These are phyloP conservation scores for Orchesellides sinensis DNA, from an alignment of 2,888 invertebrate species.

Conservation along the genomic window DNA sequence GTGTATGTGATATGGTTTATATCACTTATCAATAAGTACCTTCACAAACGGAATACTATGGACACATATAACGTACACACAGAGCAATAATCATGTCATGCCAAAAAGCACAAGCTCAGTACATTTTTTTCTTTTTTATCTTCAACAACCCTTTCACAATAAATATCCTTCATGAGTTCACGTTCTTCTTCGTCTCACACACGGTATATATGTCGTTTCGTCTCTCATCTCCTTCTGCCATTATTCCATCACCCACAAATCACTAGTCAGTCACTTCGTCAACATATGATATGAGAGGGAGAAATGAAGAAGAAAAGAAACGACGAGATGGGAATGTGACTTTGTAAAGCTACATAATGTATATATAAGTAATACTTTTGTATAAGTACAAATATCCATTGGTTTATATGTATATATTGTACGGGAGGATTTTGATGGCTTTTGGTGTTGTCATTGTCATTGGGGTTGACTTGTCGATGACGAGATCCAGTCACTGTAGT, in stretches of 20 bases:
- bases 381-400: too few relatives aligned
- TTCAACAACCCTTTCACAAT: conserved; percentile 64
- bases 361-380: too few relatives aligned
- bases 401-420: not conserved
- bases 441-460: conserved; percentile 4
- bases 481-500: conserved; percentile 21
- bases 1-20: conserved; percentile 31
- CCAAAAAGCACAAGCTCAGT: conserved; percentile 67
- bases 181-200: not conserved
- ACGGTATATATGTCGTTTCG: conserved; percentile 9
- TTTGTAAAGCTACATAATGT: not conserved
- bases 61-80: too few relatives aligned
- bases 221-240: conserved; percentile 37
- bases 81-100: conserved; percentile 66
- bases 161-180: conserved; percentile 43
- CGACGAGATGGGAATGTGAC: conserved; percentile 37
- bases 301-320: conserved; percentile 10
- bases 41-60: too few relatives aligned
- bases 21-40: conserved; percentile 54
- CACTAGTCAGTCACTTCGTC: conserved; percentile 66
- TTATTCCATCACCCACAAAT: conserved; percentile 63
- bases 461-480: conserved; percentile 54
- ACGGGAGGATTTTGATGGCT: conserved; percentile 1
- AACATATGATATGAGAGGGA: conserved; percentile 41
- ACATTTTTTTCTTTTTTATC: conserved; percentile 58